These are phyloP conservation scores for Gryllus bimaculatus DNA, from an alignment of 1,140 invertebrate genomes.

Conservation along the genomic window DNA sequence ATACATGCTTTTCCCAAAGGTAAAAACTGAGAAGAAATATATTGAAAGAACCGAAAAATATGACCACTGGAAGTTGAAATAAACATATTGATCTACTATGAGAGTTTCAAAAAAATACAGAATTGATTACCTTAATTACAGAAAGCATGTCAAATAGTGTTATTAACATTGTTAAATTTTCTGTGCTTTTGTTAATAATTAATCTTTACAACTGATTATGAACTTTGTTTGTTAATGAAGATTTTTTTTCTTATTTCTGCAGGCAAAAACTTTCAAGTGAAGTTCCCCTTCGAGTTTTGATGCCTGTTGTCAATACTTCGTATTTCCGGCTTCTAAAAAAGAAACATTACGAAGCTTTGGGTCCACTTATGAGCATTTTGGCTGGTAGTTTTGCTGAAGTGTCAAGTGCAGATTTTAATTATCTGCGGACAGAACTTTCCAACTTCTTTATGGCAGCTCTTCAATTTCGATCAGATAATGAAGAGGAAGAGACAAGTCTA, in stretches of 20 bases:
- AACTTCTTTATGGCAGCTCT: slow-evolving; percentile 66
- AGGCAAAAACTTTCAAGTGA: slow-evolving; percentile 54
- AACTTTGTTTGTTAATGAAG: neutral
- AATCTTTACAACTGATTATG: too few relatives aligned
- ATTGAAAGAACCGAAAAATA: too few relatives aligned
- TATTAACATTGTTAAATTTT: too few relatives aligned
- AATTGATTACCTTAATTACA: too few relatives aligned
- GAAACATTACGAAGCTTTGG: slow-evolving; percentile 49
- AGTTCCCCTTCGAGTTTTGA: slow-evolving; percentile 63
- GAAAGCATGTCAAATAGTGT: too few relatives aligned
- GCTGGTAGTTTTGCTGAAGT: slow-evolving; percentile 55
- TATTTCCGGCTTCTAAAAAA: slow-evolving; percentile 51
- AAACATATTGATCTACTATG: too few relatives aligned
- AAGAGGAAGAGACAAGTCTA: slow-evolving; percentile 22
- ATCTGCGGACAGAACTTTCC: slow-evolving; percentile 53
- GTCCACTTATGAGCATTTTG: slow-evolving; percentile 61
- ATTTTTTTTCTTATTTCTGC: slow-evolving; percentile 22
- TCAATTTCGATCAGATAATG: slow-evolving; percentile 49
- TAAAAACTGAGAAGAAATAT: too few relatives aligned
- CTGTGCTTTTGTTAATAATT: too few relatives aligned
- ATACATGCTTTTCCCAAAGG: too few relatives aligned
- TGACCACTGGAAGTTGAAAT: too few relatives aligned
- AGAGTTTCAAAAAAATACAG: too few relatives aligned
- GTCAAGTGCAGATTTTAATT: slow-evolving; percentile 47
- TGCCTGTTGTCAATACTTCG: slow-evolving; percentile 58